Conservation (phyloP, 2,888 invertebrate species). For the Galerucella calmariensis region DNA sequence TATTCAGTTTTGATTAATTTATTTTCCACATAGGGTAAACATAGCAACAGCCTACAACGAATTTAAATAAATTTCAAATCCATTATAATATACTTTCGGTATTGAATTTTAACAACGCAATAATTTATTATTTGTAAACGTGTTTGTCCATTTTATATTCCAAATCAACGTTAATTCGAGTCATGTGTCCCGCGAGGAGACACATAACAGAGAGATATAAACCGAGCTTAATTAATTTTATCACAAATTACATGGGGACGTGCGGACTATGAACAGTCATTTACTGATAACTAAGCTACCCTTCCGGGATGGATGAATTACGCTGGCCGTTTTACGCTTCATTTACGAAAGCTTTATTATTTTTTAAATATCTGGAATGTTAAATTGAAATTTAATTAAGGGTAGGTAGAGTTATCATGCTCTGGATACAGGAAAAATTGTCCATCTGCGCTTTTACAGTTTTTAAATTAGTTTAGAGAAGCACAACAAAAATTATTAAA, state of each 20-base stretch:
- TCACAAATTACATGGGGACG: background rate
- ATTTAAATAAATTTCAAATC: background rate
- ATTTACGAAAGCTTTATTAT: background rate
- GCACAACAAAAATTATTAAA: too few species aligned
- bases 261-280: slow-evolving; percentile 10
- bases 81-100: background rate
- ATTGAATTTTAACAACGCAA: slow-evolving; percentile 11
- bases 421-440: too few species aligned
- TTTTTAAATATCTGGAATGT: background rate
- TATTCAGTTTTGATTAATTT: background rate
- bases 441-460: too few species aligned
- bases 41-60: background rate
- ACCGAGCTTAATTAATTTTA: slow-evolving; percentile 12
- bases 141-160: background rate
- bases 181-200: background rate
- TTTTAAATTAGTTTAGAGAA: too few species aligned
- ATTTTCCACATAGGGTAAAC: background rate
- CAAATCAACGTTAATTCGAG: slow-evolving; percentile 15
- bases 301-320: background rate
- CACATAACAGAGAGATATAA: slow-evolving; percentile 14
- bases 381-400: too few species aligned
- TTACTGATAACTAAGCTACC: slow-evolving; percentile 9
- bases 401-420: too few species aligned
- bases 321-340: background rate
- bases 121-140: background rate